Evolutionary conservation across 2,797 vertebrate species (phyloP).

Genomic region (Sebastolobus alascanus): DNA sequence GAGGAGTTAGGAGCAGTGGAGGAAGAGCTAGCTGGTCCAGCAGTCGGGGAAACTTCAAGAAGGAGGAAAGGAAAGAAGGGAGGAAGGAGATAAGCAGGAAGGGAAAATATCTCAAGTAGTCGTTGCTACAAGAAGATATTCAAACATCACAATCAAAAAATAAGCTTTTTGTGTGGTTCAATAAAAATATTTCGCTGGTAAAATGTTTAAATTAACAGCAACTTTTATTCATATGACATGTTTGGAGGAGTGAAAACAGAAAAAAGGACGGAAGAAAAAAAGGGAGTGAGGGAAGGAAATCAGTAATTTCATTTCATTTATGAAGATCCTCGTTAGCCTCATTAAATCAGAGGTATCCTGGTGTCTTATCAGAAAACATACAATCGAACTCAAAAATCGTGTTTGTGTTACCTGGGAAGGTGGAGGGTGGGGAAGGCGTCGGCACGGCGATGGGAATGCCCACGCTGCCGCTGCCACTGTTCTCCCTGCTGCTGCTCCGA

Average conservation of each 20-base stretch:
- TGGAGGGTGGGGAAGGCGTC: conserved; percentile 94
- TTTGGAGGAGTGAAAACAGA: background rate
- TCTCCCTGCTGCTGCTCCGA: conserved; percentile 94
- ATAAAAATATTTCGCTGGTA: background rate
- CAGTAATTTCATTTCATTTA: background rate
- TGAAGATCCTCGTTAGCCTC: background rate
- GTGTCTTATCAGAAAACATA: background rate
- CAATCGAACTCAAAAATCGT: background rate
- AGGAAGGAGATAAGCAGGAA: conserved; percentile 14
- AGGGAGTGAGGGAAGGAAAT: background rate
- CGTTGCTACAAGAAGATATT: background rate
- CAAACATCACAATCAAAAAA: background rate
- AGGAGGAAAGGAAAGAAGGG: conserved; percentile 9
- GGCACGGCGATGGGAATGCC: conserved; percentile 97
- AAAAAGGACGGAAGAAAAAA: background rate
- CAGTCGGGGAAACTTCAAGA: conserved; percentile 68
- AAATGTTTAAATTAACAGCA: background rate
- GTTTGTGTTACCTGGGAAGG: conserved; percentile 90
- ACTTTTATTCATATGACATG: background rate
- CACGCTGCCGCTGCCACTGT: conserved; percentile 93
- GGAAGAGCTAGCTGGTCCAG: conserved; percentile 71
- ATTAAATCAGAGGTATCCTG: background rate
- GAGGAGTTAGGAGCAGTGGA: conserved; percentile 83
- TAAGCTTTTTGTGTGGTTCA: background rate
- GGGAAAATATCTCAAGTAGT: background rate